Evolutionary conservation across 1,140 invertebrate genomes (phyloP).

Genomic region (Brachionus angularis): DNA sequence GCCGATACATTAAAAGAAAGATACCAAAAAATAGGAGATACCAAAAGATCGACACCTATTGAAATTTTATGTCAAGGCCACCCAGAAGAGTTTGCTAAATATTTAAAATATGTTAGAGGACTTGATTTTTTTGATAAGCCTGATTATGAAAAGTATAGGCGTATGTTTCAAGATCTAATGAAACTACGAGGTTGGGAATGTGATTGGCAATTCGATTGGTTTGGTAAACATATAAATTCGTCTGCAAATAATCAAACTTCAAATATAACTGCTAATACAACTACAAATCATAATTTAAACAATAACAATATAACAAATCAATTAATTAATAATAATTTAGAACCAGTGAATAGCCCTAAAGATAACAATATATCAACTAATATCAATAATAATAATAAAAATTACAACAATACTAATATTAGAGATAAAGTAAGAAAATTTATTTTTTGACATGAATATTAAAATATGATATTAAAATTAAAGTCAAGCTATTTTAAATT

Average conservation of each 20-base stretch:
- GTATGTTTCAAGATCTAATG: constrained; percentile 89
- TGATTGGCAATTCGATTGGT: constrained; percentile 95
- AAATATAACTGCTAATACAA: constrained; percentile 23
- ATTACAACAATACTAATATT: neutral
- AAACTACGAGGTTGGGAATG: constrained; percentile 84
- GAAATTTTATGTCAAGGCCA: constrained; percentile 95
- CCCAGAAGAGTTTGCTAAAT: constrained; percentile 84
- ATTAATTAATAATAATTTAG: too few relatives aligned
- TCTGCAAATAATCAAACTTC: neutral
- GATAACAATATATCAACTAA: constrained; percentile 26
- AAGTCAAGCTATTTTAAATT: neutral
- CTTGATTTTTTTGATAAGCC: constrained; percentile 99
- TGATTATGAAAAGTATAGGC: constrained; percentile 95
- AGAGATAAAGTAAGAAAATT: constrained; percentile 7
- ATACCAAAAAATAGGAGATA: constrained; percentile 99
- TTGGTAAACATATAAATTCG: constrained; percentile 40
- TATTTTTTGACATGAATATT: neutral
- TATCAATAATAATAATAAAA: constrained; percentile 27
- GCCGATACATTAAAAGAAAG: constrained; percentile 98
- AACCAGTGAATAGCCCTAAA: constrained; percentile 29
- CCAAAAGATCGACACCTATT: constrained; percentile 93
- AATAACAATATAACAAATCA: too few relatives aligned
- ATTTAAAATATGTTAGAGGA: constrained; percentile 90
- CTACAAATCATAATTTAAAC: neutral
- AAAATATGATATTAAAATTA: neutral